Evolutionary conservation across 2,888 invertebrate species (phyloP).

Genomic region (Melieria picta): DNA sequence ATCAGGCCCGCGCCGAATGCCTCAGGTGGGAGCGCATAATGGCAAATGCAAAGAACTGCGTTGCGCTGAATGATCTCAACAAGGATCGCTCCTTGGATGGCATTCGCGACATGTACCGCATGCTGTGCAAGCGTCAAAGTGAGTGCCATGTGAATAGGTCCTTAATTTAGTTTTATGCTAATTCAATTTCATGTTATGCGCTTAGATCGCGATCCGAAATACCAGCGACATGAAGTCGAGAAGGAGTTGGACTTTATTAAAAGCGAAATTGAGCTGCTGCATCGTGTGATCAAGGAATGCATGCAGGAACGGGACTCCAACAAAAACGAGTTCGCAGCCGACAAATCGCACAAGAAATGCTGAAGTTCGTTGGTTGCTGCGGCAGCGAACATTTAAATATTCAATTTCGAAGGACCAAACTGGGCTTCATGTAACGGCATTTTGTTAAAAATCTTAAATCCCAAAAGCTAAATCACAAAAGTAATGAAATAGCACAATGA

Average conservation of each 20-base stretch:
- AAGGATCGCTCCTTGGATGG: conserved; percentile 59
- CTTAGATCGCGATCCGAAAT: conserved; percentile 39
- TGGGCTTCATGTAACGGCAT: too few species aligned
- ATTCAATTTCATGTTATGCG: neutral
- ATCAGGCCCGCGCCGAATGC: conserved; percentile 53
- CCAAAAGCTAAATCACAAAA: too few species aligned
- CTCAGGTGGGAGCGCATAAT: conserved; percentile 62
- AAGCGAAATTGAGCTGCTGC: conserved; percentile 57
- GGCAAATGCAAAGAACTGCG: conserved; percentile 54
- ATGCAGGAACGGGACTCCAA: conserved; percentile 6
- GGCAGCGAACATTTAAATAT: too few species aligned
- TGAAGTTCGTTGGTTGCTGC: too few species aligned
- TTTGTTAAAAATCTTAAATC: too few species aligned
- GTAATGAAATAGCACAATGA: too few species aligned
- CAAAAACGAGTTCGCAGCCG: conserved; percentile 27
- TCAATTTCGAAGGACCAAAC: too few species aligned
- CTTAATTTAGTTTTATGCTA: neutral
- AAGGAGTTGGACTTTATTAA: conserved; percentile 59
- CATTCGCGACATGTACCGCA: conserved; percentile 56
- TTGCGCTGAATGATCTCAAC: conserved; percentile 53
- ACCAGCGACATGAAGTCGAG: conserved; percentile 47
- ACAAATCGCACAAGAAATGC: neutral
- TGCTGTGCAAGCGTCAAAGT: conserved; percentile 59
- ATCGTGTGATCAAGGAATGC: conserved; percentile 50
- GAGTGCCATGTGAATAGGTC: conserved; percentile 15